Conservation (phyloP, 1,140 invertebrate genomes). For the Tachypleus tridentatus region DNA sequence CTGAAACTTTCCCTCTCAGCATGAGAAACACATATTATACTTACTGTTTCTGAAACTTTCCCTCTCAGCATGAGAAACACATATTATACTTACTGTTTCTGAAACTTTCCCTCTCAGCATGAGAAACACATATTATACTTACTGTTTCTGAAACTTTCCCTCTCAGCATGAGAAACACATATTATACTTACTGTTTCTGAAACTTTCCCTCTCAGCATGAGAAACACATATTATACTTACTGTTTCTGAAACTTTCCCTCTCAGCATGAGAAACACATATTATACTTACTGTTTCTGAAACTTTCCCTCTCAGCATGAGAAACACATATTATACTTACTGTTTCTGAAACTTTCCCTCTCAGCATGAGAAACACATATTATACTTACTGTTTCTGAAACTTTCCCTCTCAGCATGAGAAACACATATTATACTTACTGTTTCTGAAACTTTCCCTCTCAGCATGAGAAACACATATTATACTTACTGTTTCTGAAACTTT, state of each 20-base stretch:
- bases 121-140: neutral
- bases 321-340: neutral
- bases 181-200: neutral
- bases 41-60: neutral
- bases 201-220: neutral
- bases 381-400: neutral
- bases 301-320: neutral
- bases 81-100: neutral
- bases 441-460: neutral
- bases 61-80: neutral
- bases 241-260: neutral
- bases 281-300: neutral
- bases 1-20: neutral
- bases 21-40: neutral
- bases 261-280: neutral
- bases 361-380: neutral
- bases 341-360: neutral
- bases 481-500: neutral
- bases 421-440: neutral
- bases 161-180: neutral
- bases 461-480: neutral
- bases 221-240: neutral
- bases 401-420: neutral
- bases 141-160: neutral
- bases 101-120: neutral